phyloP scores from a whole-genome alignment of 2,888 invertebrate species.

The Eupithecia pulchellata region DNA sequence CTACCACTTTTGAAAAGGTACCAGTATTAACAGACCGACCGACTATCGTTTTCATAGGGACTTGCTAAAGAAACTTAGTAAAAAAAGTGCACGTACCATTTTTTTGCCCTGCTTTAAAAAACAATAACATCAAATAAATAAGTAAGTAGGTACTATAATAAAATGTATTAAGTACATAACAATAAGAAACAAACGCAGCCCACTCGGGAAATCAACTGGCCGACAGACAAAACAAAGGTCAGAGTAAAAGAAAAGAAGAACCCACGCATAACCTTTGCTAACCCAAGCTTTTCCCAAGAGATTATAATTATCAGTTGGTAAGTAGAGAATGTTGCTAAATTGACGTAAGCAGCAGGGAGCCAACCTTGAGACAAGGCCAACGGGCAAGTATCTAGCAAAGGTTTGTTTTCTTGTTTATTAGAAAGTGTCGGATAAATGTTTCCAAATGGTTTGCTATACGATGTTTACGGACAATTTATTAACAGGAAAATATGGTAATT shows the following conservation, averaged over 20 bases:
- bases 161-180: not conserved
- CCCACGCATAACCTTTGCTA: not conserved
- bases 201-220: constrained; percentile 1
- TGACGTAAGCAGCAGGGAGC: constrained; percentile 9
- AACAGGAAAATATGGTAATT: not conserved
- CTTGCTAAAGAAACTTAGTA: not conserved
- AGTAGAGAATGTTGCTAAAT: not conserved
- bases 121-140: not conserved
- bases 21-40: not conserved
- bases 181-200: not conserved
- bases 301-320: not conserved
- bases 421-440: constrained; percentile 1
- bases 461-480: not conserved
- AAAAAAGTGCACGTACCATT: not conserved
- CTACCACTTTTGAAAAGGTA: not conserved
- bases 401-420: not conserved
- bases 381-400: not conserved
- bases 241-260: not conserved
- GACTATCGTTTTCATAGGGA: not conserved
- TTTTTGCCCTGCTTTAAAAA: not conserved
- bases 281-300: not conserved
- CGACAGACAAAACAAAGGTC: not conserved
- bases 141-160: not conserved
- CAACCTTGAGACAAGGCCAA: constrained; percentile 3
- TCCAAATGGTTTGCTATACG: not conserved